Evolutionary conservation across 1,140 invertebrate species (phyloP).

Genomic region (Achatina immaculata): DNA sequence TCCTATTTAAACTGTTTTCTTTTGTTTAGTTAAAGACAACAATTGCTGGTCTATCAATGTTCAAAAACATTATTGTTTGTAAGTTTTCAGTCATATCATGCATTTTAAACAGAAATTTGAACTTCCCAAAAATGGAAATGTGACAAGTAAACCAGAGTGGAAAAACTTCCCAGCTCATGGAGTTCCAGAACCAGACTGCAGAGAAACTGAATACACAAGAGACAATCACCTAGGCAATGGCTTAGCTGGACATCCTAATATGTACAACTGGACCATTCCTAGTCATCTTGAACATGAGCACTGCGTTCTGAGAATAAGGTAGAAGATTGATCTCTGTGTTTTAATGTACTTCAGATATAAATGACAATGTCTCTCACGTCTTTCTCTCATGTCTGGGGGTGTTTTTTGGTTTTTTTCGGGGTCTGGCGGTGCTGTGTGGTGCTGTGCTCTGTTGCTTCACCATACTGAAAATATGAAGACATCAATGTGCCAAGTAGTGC

Average conservation of each 20-base stretch:
- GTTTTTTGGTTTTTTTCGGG: no score
- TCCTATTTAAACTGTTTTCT: no score
- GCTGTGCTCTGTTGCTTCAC: no score
- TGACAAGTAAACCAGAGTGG: slow-evolving; percentile 55
- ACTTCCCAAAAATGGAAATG: slow-evolving; percentile 54
- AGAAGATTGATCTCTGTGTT: not conserved
- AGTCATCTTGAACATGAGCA: slow-evolving; percentile 55
- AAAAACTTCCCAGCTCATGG: slow-evolving; percentile 63
- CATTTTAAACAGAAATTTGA: slow-evolving; percentile 48
- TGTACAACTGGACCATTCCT: slow-evolving; percentile 70
- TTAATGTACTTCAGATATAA: not conserved
- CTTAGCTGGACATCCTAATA: slow-evolving; percentile 58
- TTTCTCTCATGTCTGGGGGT: no score
- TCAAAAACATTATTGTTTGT: no score
- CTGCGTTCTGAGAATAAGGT: slow-evolving; percentile 70
- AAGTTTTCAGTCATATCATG: no score
- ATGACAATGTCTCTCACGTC: no score
- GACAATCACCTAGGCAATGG: slow-evolving; percentile 71
- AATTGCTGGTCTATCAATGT: no score
- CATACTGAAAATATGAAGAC: no score
- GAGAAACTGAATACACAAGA: slow-evolving; percentile 64
- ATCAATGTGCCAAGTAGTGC: no score
- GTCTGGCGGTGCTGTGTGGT: no score
- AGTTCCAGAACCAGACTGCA: slow-evolving; percentile 63
- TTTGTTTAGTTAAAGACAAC: no score